These are phyloP conservation scores for Toxostoma redivivum DNA, from an alignment of 2,113 vertebrate species.

Conservation along the genomic window DNA sequence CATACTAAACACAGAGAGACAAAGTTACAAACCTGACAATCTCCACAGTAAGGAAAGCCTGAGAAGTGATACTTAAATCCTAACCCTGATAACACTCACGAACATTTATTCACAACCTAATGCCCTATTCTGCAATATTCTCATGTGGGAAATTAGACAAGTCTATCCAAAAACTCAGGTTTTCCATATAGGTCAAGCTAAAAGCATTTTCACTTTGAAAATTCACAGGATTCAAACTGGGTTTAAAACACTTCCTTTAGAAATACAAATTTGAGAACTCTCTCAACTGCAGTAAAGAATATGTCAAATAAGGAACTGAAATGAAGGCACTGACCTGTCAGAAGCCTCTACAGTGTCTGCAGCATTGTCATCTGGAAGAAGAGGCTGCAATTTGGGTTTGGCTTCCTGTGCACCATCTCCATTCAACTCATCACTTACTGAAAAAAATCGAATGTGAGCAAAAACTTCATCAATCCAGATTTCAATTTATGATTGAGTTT, in stretches of 20 bases:
- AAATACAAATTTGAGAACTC: not conserved
- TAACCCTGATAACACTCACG: not conserved
- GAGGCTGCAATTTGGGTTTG: not conserved
- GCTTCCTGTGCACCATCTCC: not conserved
- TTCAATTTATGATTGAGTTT: not conserved
- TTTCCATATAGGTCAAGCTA: not conserved
- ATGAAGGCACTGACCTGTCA: conserved; percentile 49
- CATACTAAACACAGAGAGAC: not conserved
- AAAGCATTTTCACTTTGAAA: not conserved
- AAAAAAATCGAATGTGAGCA: conserved; percentile 20
- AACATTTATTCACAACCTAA: not conserved
- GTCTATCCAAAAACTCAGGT: not conserved
- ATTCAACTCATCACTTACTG: conserved; percentile 9
- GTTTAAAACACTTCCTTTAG: not conserved
- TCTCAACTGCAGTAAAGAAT: not conserved
- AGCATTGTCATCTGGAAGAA: not conserved
- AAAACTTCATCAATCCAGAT: not conserved
- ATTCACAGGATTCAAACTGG: not conserved
- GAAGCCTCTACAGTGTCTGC: not conserved
- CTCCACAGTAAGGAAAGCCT: not conserved
- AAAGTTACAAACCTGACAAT: not conserved
- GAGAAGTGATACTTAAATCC: not conserved
- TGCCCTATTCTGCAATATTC: not conserved
- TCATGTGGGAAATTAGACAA: not conserved
- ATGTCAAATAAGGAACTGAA: not conserved